Percentiles rank a stretch among this genome's conserved stretches.
Evolutionary conservation across 2,113 vertebrate species (phyloP).

Genomic region (Pontoporia blainvillei): DNA sequence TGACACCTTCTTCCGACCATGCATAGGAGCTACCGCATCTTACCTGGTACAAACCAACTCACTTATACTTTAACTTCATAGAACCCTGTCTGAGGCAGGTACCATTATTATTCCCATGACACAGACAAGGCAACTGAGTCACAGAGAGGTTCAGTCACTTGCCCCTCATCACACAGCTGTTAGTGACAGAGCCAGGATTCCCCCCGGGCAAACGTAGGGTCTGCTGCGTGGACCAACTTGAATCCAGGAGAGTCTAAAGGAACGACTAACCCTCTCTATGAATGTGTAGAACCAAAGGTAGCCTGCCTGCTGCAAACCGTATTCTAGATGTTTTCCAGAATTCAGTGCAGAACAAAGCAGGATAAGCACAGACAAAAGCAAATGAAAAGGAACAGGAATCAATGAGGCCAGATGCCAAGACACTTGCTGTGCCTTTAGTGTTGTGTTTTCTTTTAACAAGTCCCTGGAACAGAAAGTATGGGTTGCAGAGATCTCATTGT

Average conservation of each 20-base stretch:
- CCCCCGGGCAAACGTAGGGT: rapidly evolving
- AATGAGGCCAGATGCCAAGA: rapidly evolving
- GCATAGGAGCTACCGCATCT: not conserved
- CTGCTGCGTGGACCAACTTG: not conserved
- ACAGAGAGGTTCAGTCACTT: no score
- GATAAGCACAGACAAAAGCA: not conserved
- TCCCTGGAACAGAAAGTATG: not conserved
- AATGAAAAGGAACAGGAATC: not conserved
- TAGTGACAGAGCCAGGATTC: not conserved
- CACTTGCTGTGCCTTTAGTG: rapidly evolving
- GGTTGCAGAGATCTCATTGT: not conserved
- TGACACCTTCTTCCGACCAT: not conserved
- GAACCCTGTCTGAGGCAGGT: not conserved
- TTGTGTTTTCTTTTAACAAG: not conserved
- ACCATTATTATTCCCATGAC: not conserved
- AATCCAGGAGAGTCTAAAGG: not conserved
- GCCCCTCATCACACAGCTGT: not conserved
- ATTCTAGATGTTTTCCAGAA: not conserved
- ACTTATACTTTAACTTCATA: not conserved
- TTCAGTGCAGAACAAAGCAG: not conserved
- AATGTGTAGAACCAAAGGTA: not conserved
- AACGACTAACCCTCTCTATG: not conserved
- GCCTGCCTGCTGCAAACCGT: not conserved
- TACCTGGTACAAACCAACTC: no score
- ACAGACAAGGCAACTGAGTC: not conserved